phyloP scores from a whole-genome alignment of 1,140 invertebrate species.

The Drosophila asahinai region DNA sequence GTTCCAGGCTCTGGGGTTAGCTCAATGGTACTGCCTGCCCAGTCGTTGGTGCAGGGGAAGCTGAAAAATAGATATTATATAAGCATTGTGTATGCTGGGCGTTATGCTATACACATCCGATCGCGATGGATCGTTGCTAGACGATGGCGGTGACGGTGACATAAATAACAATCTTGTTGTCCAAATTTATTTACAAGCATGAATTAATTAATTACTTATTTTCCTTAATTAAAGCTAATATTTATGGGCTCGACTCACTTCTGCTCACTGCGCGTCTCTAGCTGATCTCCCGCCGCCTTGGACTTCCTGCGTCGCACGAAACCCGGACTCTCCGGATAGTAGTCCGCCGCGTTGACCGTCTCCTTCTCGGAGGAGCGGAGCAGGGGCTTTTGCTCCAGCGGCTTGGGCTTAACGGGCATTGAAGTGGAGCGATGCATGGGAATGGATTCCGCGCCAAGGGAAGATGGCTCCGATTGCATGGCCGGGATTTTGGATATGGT shows the following conservation, averaged over 20 bases:
- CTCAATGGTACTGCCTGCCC: slow-evolving; percentile 81
- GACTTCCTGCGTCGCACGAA: slow-evolving; percentile 63
- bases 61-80: slow-evolving; percentile 57
- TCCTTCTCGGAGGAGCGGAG: slow-evolving; percentile 78
- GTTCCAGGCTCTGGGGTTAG: slow-evolving; percentile 54
- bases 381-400: slow-evolving; percentile 65
- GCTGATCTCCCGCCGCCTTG: slow-evolving; percentile 43
- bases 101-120: too few species aligned
- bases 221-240: background rate
- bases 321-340: slow-evolving; percentile 77
- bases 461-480: slow-evolving; percentile 56
- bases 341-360: slow-evolving; percentile 71
- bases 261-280: slow-evolving; percentile 77
- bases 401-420: slow-evolving; percentile 80
- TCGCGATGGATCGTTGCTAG: too few species aligned
- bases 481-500: slow-evolving; percentile 15
- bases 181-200: background rate
- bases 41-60: slow-evolving; percentile 73
- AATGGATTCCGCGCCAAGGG: slow-evolving; percentile 26
- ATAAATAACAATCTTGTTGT: background rate
- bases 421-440: slow-evolving; percentile 77
- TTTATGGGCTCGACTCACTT: slow-evolving; percentile 60
- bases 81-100: too few species aligned
- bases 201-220: background rate
- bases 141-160: too few species aligned